Conservation (phyloP, 2,113 vertebrate genomes). For the Ictalurus punctatus region DNA sequence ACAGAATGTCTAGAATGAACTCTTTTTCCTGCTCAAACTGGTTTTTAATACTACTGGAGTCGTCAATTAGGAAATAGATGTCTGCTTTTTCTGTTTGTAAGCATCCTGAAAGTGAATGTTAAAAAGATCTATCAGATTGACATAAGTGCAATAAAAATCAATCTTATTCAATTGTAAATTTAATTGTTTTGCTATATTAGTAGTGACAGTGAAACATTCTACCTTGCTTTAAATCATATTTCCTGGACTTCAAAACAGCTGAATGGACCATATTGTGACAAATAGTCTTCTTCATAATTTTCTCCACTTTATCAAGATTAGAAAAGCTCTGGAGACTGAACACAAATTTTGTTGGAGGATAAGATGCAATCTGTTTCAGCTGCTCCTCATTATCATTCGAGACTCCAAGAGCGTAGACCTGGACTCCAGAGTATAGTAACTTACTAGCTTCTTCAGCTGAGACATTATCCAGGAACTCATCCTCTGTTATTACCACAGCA, state of each 20-base stretch:
- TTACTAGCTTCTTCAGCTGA: slow-evolving; percentile 57
- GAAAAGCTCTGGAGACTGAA: slow-evolving; percentile 69
- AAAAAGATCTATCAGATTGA: not conserved
- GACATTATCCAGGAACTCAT: slow-evolving; percentile 72
- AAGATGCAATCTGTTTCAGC: slow-evolving; percentile 72
- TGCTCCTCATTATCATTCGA: slow-evolving; percentile 50
- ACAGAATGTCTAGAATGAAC: slow-evolving; percentile 75
- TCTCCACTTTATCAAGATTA: slow-evolving; percentile 66
- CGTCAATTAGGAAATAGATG: slow-evolving; percentile 85
- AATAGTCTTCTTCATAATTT: slow-evolving; percentile 69
- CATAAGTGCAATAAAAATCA: not conserved
- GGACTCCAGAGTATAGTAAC: slow-evolving; percentile 69
- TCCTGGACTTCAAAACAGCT: slow-evolving; percentile 23
- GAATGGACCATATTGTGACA: slow-evolving; percentile 67
- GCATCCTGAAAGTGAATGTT: slow-evolving; percentile 68
- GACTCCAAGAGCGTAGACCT: slow-evolving; percentile 72
- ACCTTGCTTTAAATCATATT: slow-evolving; percentile 71
- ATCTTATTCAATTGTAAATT: not conserved
- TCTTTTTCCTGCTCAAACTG: slow-evolving; percentile 79
- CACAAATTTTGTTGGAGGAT: slow-evolving; percentile 71
- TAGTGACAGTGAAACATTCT: slow-evolving; percentile 10
- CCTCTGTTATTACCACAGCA: slow-evolving; percentile 78
- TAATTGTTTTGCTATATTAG: not conserved
- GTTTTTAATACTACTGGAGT: slow-evolving; percentile 72
- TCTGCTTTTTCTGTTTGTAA: slow-evolving; percentile 78